These are phyloP conservation scores for Chrysolina oricalcia DNA, from an alignment of 2,888 invertebrate species.

Conservation along the genomic window DNA sequence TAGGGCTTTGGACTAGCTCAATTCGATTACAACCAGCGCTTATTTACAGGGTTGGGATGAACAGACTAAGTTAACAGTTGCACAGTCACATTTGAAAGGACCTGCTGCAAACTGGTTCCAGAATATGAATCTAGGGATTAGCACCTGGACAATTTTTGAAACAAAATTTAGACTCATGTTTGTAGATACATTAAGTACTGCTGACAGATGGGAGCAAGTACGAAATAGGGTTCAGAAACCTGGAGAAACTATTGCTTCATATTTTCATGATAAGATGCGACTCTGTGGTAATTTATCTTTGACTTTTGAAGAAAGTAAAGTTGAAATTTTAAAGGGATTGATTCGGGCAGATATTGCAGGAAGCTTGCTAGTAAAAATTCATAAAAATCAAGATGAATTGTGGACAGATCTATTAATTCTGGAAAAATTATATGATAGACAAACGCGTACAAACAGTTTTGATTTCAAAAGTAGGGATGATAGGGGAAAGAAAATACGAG, in stretches of 20 bases:
- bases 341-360: conserved; percentile 3
- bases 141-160: too few species aligned
- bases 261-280: conserved; percentile 3
- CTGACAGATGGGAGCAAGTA: conserved; percentile 15
- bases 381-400: conserved; percentile 4
- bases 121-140: background rate
- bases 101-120: background rate
- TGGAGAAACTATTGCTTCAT: background rate
- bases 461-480: too few species aligned
- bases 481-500: too few species aligned
- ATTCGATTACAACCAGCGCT: background rate
- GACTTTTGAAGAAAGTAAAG: too few species aligned
- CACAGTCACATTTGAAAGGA: conserved; percentile 13
- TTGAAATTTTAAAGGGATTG: conserved; percentile 7
- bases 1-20: background rate
- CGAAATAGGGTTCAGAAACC: too few species aligned
- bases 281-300: background rate
- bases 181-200: conserved; percentile 13
- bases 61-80: background rate
- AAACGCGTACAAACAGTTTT: too few species aligned
- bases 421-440: too few species aligned
- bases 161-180: too few species aligned
- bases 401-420: too few species aligned
- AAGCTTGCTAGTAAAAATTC: background rate
- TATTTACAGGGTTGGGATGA: background rate